A percentile compares a stretch with the other conserved stretches of the same genome.
Conservation (phyloP, 2,113 vertebrate species). For the Noturus placidus region DNA sequence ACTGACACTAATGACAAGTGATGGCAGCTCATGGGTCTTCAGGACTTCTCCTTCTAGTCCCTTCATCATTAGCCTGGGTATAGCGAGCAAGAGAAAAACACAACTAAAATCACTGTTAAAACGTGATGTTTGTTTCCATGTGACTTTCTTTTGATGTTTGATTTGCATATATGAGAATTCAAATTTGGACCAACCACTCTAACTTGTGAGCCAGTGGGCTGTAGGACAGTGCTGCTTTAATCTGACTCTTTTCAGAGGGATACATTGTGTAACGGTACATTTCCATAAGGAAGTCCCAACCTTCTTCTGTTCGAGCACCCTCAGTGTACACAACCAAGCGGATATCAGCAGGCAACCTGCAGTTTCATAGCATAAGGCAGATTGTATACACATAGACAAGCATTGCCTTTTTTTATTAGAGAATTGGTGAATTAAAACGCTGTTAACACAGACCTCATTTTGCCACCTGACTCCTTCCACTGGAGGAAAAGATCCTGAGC, state of each 20-base stretch:
- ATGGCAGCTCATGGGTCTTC: slow-evolving; percentile 85
- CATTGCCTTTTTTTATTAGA: background rate
- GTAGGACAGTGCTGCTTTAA: slow-evolving; percentile 75
- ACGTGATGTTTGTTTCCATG: background rate
- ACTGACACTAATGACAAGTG: slow-evolving; percentile 70
- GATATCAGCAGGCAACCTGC: slow-evolving; percentile 81
- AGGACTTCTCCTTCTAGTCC: slow-evolving; percentile 78
- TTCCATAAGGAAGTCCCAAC: slow-evolving; percentile 86
- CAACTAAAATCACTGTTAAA: background rate
- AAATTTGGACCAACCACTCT: slow-evolving; percentile 68
- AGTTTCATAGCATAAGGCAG: background rate
- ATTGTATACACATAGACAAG: background rate
- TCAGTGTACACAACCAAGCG: slow-evolving; percentile 79
- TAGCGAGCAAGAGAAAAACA: slow-evolving; percentile 9
- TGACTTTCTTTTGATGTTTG: background rate
- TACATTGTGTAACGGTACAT: slow-evolving; percentile 76
- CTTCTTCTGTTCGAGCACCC: slow-evolving; percentile 76
- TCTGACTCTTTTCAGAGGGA: slow-evolving; percentile 70
- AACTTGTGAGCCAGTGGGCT: slow-evolving; percentile 77
- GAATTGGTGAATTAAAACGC: background rate
- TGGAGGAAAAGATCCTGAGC: slow-evolving; percentile 75
- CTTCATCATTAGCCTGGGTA: slow-evolving; percentile 80
- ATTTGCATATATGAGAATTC: background rate
- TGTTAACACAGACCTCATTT: slow-evolving; percentile 71
- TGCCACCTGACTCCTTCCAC: slow-evolving; percentile 81